These are phyloP conservation scores for Chaetogeoica ovagalla DNA, from an alignment of 2,888 invertebrate genomes.

Conservation along the genomic window DNA sequence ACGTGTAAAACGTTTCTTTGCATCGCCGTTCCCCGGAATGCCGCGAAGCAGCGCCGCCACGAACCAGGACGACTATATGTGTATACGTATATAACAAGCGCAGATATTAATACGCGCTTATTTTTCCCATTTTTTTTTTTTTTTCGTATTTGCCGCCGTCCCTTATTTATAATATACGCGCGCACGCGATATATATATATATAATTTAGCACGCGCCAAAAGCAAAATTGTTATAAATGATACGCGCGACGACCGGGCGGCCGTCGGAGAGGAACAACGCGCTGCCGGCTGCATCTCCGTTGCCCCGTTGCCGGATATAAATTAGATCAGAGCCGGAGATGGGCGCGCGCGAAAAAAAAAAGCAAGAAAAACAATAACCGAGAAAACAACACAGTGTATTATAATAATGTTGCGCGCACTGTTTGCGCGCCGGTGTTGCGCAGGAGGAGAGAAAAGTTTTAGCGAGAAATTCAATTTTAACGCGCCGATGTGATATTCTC, in stretches of 20 bases:
- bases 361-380: constrained; percentile 6
- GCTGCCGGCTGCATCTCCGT: neutral
- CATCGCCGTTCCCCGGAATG: constrained; percentile 19
- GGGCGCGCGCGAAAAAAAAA: constrained; percentile 10
- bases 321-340: constrained; percentile 48
- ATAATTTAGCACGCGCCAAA: neutral
- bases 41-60: too few relatives aligned
- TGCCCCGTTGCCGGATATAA: constrained; percentile 43
- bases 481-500: constrained; percentile 4
- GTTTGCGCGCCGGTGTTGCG: too few relatives aligned
- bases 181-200: neutral
- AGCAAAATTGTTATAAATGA: constrained; percentile 53
- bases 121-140: neutral
- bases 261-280: neutral
- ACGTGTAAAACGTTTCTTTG: constrained; percentile 51
- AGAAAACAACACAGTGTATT: constrained; percentile 21
- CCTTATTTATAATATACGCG: constrained; percentile 1
- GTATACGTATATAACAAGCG: neutral
- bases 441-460: constrained; percentile 19
- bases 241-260: constrained; percentile 23
- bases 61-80: neutral
- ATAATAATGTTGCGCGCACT: too few relatives aligned
- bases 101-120: neutral
- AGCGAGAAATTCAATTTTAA: constrained; percentile 37
- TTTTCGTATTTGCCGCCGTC: neutral